Percentiles rank a stretch among this genome's conserved stretches.
These are phyloP conservation scores for Poecilus cupreus DNA, from an alignment of 2,888 invertebrate genomes.

Conservation along the genomic window DNA sequence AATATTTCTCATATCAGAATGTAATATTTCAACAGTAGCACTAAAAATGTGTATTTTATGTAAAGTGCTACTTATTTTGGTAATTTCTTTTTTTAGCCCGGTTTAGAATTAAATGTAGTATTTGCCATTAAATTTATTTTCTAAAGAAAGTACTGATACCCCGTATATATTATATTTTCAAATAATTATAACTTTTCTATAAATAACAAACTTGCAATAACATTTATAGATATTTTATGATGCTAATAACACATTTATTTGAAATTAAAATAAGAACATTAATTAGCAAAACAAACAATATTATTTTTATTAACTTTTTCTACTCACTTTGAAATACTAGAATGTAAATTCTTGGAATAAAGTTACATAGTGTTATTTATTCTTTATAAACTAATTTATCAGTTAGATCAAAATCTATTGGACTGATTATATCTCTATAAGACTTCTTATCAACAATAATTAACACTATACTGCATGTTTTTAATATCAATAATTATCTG, in stretches of 20 bases:
- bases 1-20: no score
- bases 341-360: background rate
- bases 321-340: background rate
- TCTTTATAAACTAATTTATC: background rate
- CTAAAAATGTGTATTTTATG: no score
- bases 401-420: background rate
- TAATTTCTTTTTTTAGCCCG: no score
- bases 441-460: background rate
- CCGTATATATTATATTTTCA: no score
- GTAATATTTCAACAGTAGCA: no score
- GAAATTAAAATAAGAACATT: constrained; percentile 23
- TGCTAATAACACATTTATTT: background rate
- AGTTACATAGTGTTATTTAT: background rate
- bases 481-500: constrained; percentile 13
- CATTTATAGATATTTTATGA: background rate
- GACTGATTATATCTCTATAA: background rate
- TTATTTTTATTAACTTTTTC: background rate
- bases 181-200: no score
- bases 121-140: no score
- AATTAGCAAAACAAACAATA: constrained; percentile 18
- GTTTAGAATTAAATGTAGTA: no score
- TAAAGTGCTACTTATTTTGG: no score
- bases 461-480: background rate
- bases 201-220: no score
- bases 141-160: no score